Evolutionary conservation across 92 coral and sea anemone species (phyloP).

Genomic region (Paramuricea clavata): DNA sequence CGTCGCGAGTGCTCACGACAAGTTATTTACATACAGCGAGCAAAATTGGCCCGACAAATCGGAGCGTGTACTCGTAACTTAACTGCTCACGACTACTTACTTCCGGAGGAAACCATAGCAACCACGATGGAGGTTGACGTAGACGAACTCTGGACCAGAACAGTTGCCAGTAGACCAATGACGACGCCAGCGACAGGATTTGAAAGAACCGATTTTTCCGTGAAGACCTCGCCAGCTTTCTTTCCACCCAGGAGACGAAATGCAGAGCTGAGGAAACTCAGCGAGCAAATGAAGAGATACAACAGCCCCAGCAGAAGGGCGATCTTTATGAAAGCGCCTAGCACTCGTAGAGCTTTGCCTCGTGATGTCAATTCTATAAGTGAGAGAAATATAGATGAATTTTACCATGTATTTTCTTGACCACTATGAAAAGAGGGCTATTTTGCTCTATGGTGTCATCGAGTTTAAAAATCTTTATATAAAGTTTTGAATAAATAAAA

Average conservation of each 20-base stretch:
- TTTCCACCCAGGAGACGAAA: slow-evolving; percentile 97
- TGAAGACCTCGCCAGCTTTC: slow-evolving; percentile 95
- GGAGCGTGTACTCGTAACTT: too few relatives aligned
- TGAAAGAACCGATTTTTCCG: slow-evolving; percentile 73
- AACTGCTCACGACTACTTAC: slow-evolving; percentile 16
- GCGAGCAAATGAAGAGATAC: slow-evolving; percentile 93
- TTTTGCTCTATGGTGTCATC: too few relatives aligned
- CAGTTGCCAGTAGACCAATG: slow-evolving; percentile 95
- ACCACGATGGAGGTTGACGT: slow-evolving; percentile 48
- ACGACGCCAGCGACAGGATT: slow-evolving; percentile 97
- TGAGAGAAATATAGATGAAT: neutral
- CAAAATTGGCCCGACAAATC: too few relatives aligned
- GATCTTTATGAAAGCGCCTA: slow-evolving; percentile 57
- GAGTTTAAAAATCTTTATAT: too few relatives aligned
- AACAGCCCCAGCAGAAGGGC: slow-evolving; percentile 75
- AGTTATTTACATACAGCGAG: too few relatives aligned
- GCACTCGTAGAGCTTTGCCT: slow-evolving; percentile 77
- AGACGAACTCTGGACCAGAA: slow-evolving; percentile 46
- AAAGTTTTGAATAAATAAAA: too few relatives aligned
- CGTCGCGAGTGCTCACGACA: too few relatives aligned
- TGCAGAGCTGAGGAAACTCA: slow-evolving; percentile 95
- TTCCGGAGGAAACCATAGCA: slow-evolving; percentile 50
- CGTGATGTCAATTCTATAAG: slow-evolving; percentile 72
- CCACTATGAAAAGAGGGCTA: too few relatives aligned
- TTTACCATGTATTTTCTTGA: too few relatives aligned